phyloP scores from a whole-genome alignment of 2,113 vertebrate species.

The Datnioides undecimradiatus region DNA sequence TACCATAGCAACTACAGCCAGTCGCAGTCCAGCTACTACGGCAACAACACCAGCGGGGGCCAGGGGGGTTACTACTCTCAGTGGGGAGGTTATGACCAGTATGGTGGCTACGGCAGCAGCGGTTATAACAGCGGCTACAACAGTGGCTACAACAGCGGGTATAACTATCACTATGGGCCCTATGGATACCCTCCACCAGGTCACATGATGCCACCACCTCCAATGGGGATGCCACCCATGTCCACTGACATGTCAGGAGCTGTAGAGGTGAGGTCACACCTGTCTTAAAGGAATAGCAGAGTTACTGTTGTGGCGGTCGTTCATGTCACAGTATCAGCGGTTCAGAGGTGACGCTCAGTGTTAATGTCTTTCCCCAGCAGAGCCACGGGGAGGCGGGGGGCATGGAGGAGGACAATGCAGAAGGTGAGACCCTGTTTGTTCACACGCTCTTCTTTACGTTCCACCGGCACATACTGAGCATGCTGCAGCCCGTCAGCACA shows the following conservation, averaged over 20 bases:
- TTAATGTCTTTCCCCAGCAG: slow-evolving; percentile 56
- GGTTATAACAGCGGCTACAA: slow-evolving; percentile 80
- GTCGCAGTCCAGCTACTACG: slow-evolving; percentile 83
- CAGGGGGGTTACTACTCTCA: slow-evolving; percentile 82
- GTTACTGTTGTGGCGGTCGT: not conserved
- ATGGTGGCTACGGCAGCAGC: slow-evolving; percentile 77
- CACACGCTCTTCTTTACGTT: not conserved
- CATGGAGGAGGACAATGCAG: slow-evolving; percentile 75
- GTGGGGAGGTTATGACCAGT: slow-evolving; percentile 87
- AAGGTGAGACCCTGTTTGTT: slow-evolving; percentile 72
- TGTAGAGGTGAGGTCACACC: slow-evolving; percentile 71
- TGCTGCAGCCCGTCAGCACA: not conserved
- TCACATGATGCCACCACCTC: slow-evolving; percentile 81
- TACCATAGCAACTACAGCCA: slow-evolving; percentile 83
- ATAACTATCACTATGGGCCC: slow-evolving; percentile 82
- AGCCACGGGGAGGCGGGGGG: slow-evolving; percentile 72
- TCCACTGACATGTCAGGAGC: slow-evolving; percentile 70
- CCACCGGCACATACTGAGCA: not conserved
- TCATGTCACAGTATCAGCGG: not conserved
- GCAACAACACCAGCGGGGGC: slow-evolving; percentile 59
- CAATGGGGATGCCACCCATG: slow-evolving; percentile 75
- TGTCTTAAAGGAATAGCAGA: not conserved
- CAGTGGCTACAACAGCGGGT: slow-evolving; percentile 77
- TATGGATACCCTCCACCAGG: slow-evolving; percentile 84
- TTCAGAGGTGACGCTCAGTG: not conserved